Conservation (phyloP, 2,888 invertebrate genomes). For the Eristalis arbustorum region DNA sequence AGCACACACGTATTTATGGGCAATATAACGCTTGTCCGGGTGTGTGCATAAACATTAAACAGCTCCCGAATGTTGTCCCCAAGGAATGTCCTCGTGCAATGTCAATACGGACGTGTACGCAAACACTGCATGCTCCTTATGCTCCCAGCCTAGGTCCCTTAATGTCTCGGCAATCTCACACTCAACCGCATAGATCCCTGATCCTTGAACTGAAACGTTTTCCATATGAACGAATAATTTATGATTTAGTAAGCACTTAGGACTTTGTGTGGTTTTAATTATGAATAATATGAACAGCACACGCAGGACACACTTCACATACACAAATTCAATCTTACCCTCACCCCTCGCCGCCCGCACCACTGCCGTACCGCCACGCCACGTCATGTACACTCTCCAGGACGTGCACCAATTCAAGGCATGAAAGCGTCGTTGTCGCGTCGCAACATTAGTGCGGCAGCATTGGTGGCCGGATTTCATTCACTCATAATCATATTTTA, state of each 20-base stretch:
- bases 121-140: not conserved
- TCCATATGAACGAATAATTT: constrained; percentile 43
- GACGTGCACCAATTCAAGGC: too few species aligned
- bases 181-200: not conserved
- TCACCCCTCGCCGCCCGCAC: not conserved
- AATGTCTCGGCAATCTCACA: not conserved
- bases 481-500: constrained; percentile 29
- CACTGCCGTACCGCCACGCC: too few species aligned
- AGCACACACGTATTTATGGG: too few species aligned
- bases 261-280: constrained; percentile 56
- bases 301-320: constrained; percentile 29
- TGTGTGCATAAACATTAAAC: not conserved
- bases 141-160: not conserved
- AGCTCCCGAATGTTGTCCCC: not conserved
- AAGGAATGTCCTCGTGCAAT: not conserved
- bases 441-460: not conserved
- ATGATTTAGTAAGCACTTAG: constrained; percentile 56
- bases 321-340: not conserved
- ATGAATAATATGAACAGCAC: constrained; percentile 47
- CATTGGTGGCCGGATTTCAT: not conserved
- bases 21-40: not conserved
- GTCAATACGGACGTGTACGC: not conserved
- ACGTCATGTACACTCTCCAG: too few species aligned
- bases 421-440: not conserved
- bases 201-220: constrained; percentile 35